Evolutionary conservation across 2,113 vertebrate species (phyloP), one percentile per base, ranked within the genome.

Genomic region (Melierax canorus): DNA sequence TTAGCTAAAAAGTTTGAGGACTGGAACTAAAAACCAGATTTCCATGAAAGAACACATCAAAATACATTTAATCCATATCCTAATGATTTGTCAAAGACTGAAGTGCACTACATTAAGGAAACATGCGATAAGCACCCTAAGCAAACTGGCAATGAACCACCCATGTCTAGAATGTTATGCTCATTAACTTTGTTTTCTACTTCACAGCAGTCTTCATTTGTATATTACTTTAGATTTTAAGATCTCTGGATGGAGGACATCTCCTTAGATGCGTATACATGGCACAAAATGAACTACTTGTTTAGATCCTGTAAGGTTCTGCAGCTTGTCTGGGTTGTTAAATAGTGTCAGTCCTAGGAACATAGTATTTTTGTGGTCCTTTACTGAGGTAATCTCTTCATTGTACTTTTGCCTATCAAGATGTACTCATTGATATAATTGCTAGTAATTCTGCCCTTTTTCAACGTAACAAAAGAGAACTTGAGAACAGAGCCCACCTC

Each of bases 401-500:
- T 32, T 45, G 12, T 15, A 55, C 64, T 81, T 78, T 4, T 23
- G 20, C 38, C 8, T 55, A 36, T 38, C 30, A 22, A 63, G 29
- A 51, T 39, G 10, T 0, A 0, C 56, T 77, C 15, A 17, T 3
- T 36, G 13, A 66, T 68, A 62, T 56, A 60, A 85, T 22, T 75
- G 11, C 38, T 43, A 38, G 16, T 27, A 77, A 69, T 50, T 51
- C 50, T 68, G 5, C 29, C 32, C 20, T 53, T 53, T 87, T 29
- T 66, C 74, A 71, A 43, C 1, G 2, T 9, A 46, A 46, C 11
- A 51, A 38, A 84, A 71, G 34, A 56, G 7, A 88, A 74, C 34
- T 2, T 26, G 27, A 68, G 23, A 79, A 84, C 23, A 76, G 69
- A n/a, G 27, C 46, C 92, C 94, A 99, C 99, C 99, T 99, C 99